Percentiles rank a stretch among this genome's conserved stretches.
Evolutionary conservation across 2,888 invertebrate genomes (phyloP).

Genomic region (Melanchra persicariae): DNA sequence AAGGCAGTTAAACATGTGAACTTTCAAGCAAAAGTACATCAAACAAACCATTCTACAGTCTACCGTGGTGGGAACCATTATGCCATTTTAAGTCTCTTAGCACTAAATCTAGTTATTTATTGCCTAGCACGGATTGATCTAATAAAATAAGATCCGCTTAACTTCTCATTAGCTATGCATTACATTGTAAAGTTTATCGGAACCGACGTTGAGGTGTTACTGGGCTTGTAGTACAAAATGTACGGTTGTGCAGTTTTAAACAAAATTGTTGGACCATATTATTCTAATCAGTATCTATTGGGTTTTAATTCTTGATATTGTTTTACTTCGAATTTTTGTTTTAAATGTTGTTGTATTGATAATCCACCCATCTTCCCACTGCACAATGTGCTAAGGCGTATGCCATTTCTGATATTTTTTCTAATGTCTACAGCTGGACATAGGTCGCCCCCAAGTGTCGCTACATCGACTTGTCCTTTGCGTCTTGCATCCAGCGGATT

Average conservation of each 20-base stretch:
- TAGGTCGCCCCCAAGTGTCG: too few relatives aligned
- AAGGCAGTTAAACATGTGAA: constrained; percentile 6
- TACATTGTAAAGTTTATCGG: constrained; percentile 41
- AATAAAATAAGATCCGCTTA: constrained; percentile 53
- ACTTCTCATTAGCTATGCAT: constrained; percentile 47
- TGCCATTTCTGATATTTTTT: too few relatives aligned
- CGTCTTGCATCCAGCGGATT: too few relatives aligned
- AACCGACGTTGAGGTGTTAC: constrained; percentile 35
- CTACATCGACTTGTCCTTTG: too few relatives aligned
- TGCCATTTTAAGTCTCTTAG: constrained; percentile 12
- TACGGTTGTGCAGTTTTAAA: background rate
- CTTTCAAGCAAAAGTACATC: constrained; percentile 2
- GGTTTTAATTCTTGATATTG: background rate
- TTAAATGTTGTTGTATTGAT: too few relatives aligned
- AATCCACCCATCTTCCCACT: too few relatives aligned
- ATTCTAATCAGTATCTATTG: too few relatives aligned
- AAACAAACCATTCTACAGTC: constrained; percentile 5
- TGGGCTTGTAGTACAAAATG: constrained; percentile 34
- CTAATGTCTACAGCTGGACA: too few relatives aligned
- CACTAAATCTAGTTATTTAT: constrained; percentile 42
- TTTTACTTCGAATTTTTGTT: background rate
- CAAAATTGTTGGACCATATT: background rate
- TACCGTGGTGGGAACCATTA: constrained; percentile 34
- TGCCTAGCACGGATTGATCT: constrained; percentile 26
- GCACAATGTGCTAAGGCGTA: too few relatives aligned